Base-by-base conservation (phyloP, 1,140 invertebrate genomes). In the Drosophila trapezifrons region DNA sequence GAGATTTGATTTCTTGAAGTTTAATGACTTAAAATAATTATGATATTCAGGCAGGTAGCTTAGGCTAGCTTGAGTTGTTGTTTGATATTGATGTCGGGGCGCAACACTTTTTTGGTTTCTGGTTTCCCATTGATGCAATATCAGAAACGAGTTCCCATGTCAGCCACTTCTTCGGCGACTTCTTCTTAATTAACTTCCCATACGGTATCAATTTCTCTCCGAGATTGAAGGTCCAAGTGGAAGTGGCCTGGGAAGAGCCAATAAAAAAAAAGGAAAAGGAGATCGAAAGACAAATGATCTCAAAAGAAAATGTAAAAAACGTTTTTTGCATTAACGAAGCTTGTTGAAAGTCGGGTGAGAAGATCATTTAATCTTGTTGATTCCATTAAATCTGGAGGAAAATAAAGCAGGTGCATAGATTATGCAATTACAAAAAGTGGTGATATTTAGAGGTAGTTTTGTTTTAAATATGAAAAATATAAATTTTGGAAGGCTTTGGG, bases 1-100 rank as follows among this genome's bases (percentile, higher is more conserved):
- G 64, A 83, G 84, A 89, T 89, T 87, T 87, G 57, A 67, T 78
- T 87, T 89, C 67, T 77, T 80, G 73, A 87, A 80, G 83, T 84
- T 87, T 83, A 87, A 87, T 84, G 80, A 83, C 84, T 89, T 65
- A 58, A 77, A 83, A 89, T 87, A 89, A 84, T 87, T 87, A 87
- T 90, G 80, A 87, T 78, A 80, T 90, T 84, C 67, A 57, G 59
- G 20, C 29, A 43, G 37, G 29, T 51, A 43, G 66, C 43, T 2
- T 15, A 2, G 12, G 69, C 49, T 17, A 17, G 43, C 13, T 40
- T 45, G 49, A 47, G 37, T 64, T 63, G 46, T 60, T 70, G 27
- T 60, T 35, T 25, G 49, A 58, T 65, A 59, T 60, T 42, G 70
- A 60, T 69, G 57, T 71, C 49, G 56, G 63, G 63, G 54, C 38